These are phyloP conservation scores for Harpalus rubripes DNA, from an alignment of 2,888 invertebrate species.

Conservation along the genomic window DNA sequence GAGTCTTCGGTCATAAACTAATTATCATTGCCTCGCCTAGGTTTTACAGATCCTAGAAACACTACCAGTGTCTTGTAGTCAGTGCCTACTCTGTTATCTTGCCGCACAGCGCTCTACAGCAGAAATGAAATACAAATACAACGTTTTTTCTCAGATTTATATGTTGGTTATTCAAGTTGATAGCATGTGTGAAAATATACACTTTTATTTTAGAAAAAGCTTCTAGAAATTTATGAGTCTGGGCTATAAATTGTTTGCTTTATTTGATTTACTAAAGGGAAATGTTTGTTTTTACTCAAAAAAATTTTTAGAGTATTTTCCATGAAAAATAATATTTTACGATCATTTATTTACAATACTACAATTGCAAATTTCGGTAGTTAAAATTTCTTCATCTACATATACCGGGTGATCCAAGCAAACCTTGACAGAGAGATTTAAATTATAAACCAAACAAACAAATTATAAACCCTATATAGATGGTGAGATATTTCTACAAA, in stretches of 20 bases:
- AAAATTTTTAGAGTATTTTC: no score
- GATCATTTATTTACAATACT: no score
- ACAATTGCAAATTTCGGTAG: no score
- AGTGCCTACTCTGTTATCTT: not conserved
- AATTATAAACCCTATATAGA: no score
- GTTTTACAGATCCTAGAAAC: not conserved
- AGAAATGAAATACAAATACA: constrained; percentile 42
- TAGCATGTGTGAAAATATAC: constrained; percentile 33
- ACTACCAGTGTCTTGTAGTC: not conserved
- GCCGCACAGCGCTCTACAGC: not conserved
- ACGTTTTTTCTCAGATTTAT: constrained; percentile 28
- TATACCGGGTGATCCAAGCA: no score
- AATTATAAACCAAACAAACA: no score
- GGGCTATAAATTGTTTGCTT: not conserved
- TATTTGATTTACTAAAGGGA: no score
- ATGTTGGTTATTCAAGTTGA: constrained; percentile 17
- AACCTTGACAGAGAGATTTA: no score
- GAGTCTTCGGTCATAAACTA: not conserved
- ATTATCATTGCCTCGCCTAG: constrained; percentile 11
- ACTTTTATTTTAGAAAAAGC: constrained; percentile 4
- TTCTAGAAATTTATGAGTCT: not conserved
- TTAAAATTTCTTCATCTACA: no score
- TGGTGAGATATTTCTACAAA: no score
- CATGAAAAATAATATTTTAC: no score
- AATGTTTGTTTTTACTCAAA: no score